Percentiles rank a stretch among this genome's conserved stretches.
phyloP scores from a whole-genome alignment of 2,113 vertebrate species.

The Pelvicachromis taeniatus region DNA sequence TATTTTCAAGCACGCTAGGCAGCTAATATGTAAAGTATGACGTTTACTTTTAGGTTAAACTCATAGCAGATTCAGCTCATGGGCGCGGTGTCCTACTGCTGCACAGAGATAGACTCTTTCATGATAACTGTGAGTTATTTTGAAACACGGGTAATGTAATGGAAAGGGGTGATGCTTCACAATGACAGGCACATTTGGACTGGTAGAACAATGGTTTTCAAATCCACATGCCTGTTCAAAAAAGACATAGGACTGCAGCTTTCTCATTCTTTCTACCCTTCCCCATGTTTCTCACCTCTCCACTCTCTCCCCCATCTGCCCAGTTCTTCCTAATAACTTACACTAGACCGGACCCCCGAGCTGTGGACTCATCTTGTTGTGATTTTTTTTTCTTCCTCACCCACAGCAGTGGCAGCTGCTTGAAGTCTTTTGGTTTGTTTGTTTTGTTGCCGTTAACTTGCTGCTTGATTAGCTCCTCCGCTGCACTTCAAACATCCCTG shows the following conservation, averaged over 20 bases:
- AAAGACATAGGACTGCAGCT: neutral
- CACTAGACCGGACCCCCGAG: conserved; percentile 34
- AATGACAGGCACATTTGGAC: neutral
- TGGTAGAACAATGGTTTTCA: neutral
- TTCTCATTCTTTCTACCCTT: neutral
- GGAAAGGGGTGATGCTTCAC: neutral
- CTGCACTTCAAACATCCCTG: conserved; percentile 39
- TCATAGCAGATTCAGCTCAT: neutral
- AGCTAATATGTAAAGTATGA: neutral
- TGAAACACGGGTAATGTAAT: neutral
- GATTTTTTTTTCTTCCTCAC: neutral
- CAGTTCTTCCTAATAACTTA: conserved; percentile 18
- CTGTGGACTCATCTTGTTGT: conserved; percentile 16
- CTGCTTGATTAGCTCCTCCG: conserved; percentile 54
- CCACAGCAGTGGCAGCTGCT: conserved; percentile 36
- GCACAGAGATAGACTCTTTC: neutral
- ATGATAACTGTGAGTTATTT: neutral
- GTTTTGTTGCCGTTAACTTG: conserved; percentile 47
- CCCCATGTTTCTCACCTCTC: neutral
- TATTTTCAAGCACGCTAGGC: neutral
- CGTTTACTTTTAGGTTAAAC: neutral
- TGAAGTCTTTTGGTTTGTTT: conserved; percentile 34
- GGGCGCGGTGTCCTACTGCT: neutral
- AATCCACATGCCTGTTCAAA: neutral
- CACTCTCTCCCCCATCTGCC: neutral